These are phyloP conservation scores for Macquaria australasica DNA, from an alignment of 2,113 vertebrate species.

Conservation along the genomic window DNA sequence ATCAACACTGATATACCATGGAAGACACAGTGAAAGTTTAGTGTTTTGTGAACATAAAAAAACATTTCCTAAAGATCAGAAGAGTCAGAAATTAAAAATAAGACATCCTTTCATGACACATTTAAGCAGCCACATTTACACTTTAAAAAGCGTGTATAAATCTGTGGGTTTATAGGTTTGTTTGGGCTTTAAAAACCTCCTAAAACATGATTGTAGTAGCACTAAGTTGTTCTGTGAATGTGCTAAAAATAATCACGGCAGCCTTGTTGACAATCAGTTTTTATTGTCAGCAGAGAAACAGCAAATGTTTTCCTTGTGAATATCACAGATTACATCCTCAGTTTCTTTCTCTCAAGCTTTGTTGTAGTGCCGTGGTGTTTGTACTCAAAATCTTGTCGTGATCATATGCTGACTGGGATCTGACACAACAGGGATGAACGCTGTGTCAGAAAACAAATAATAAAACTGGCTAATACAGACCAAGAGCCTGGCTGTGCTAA, in stretches of 20 bases:
- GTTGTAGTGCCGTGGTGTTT: too few species aligned
- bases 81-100: not conserved
- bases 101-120: not conserved
- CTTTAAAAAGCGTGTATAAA: not conserved
- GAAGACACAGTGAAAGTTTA: conserved; percentile 15
- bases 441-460: too few species aligned
- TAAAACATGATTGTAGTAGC: not conserved
- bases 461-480: too few species aligned
- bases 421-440: too few species aligned
- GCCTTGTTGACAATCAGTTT: not conserved
- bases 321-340: not conserved
- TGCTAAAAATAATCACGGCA: not conserved
- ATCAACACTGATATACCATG: not conserved
- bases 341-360: not conserved
- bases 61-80: not conserved
- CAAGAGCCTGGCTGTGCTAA: too few species aligned
- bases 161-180: not conserved
- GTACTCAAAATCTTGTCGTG: too few species aligned
- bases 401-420: too few species aligned
- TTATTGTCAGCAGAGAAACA: not conserved
- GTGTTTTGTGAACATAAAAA: conserved; percentile 3
- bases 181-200: not conserved
- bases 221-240: not conserved
- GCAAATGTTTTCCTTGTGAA: not conserved
- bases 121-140: not conserved